Conservation (phyloP, 1,140 invertebrate genomes). For the Acyrthosiphon pisum region DNA sequence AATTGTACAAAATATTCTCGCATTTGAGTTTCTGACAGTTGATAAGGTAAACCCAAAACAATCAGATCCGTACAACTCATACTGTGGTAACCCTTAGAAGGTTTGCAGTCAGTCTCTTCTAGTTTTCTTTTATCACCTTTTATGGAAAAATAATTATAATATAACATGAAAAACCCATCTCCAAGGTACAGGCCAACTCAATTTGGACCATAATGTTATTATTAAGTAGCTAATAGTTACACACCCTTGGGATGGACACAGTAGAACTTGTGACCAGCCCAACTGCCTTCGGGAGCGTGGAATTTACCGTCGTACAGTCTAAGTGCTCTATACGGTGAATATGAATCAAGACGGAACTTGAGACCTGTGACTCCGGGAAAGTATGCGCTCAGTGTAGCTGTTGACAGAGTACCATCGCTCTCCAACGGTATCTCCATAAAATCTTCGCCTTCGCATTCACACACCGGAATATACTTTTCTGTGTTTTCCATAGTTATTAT, state of each 20-base stretch:
- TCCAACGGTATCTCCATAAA: conserved; percentile 91
- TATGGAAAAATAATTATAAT: conserved; percentile 51
- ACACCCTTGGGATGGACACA: conserved; percentile 95
- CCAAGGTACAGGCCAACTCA: background rate
- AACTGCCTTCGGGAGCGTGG: conserved; percentile 86
- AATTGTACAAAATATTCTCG: conserved; percentile 95
- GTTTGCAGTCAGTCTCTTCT: conserved; percentile 89
- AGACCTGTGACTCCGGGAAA: conserved; percentile 92
- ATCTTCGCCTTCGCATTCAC: conserved; percentile 89
- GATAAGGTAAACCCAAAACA: conserved; percentile 95
- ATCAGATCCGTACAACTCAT: conserved; percentile 95
- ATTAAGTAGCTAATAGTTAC: conserved; percentile 46
- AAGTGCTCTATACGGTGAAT: conserved; percentile 84
- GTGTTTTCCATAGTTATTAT: conserved; percentile 34
- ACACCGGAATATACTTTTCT: conserved; percentile 69
- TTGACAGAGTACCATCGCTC: conserved; percentile 82
- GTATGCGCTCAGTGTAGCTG: conserved; percentile 87
- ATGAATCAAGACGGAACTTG: conserved; percentile 87
- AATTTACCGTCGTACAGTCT: conserved; percentile 84
- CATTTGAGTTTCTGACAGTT: conserved; percentile 94
- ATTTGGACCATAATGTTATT: background rate
- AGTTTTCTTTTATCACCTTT: conserved; percentile 94
- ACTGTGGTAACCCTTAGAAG: conserved; percentile 88
- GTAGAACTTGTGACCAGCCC: conserved; percentile 85
- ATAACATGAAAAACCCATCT: background rate